Percentiles rank a stretch among this genome's conserved stretches.
Evolutionary conservation across 2,113 vertebrate genomes (phyloP).

Genomic region (Microcebus jonahi): DNA sequence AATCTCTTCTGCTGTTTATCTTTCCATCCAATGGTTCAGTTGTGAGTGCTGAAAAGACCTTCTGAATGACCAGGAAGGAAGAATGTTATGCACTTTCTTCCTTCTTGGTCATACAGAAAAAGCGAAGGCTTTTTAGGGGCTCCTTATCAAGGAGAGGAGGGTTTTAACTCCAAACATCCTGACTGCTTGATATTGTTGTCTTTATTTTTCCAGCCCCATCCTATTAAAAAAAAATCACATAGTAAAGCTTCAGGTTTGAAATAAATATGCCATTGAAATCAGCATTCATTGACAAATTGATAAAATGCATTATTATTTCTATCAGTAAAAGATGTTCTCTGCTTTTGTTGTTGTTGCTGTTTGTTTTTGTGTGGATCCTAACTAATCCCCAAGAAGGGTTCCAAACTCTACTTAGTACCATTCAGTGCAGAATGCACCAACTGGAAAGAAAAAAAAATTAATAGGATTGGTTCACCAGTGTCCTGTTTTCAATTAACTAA

Average conservation of each 20-base stretch:
- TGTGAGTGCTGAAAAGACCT: not conserved
- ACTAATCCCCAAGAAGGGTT: too few species aligned
- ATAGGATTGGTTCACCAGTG: conserved; percentile 69
- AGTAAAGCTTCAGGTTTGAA: too few species aligned
- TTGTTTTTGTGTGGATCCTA: too few species aligned
- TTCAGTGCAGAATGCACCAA: not conserved
- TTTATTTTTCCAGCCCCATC: conserved; percentile 74
- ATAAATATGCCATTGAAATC: too few species aligned
- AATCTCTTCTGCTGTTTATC: not conserved
- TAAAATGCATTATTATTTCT: too few species aligned
- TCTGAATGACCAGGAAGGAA: not conserved
- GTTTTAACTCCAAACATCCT: conserved; percentile 83
- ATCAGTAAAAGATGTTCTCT: too few species aligned
- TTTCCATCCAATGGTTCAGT: not conserved
- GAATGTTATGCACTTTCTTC: conserved; percentile 60
- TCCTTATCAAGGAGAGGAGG: conserved; percentile 81
- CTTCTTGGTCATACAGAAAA: conserved; percentile 74
- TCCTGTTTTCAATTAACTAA: conserved; percentile 80
- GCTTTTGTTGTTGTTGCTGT: too few species aligned
- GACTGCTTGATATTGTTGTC: conserved; percentile 84
- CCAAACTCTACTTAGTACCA: not conserved
- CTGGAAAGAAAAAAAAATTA: not conserved
- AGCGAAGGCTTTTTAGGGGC: conserved; percentile 85
- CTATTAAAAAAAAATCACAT: too few species aligned
- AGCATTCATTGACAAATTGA: too few species aligned